phyloP scores from a whole-genome alignment of 2,888 invertebrate genomes.

The Phania funesta region DNA sequence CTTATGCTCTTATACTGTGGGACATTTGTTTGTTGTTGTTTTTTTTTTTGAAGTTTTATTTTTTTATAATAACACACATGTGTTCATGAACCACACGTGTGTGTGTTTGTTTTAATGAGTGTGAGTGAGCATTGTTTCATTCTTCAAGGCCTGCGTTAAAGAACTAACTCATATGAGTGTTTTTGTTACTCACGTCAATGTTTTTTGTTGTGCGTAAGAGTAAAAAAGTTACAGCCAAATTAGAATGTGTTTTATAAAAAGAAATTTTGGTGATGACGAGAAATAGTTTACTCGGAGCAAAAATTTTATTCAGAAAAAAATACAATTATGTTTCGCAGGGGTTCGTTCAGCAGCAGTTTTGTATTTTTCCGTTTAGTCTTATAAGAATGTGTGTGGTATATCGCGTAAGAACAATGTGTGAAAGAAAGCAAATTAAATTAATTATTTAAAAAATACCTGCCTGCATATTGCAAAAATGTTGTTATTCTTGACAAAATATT shows the following conservation, averaged over 20 bases:
- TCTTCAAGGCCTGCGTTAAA: not conserved
- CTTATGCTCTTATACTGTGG: not conserved
- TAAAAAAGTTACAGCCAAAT: slow-evolving; percentile 5
- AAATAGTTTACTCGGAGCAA: slow-evolving; percentile 1
- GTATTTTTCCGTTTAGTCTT: slow-evolving; percentile 30
- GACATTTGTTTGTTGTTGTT: not conserved
- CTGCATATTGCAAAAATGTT: too few species aligned
- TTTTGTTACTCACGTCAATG: not conserved
- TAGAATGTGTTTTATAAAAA: too few species aligned
- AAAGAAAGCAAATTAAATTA: slow-evolving; percentile 9
- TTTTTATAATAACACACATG: not conserved
- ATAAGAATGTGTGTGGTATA: slow-evolving; percentile 18
- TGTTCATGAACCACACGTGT: not conserved
- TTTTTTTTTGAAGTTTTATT: not conserved
- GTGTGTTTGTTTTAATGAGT: not conserved
- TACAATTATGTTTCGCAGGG: slow-evolving; percentile 13
- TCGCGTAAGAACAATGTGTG: slow-evolving; percentile 12
- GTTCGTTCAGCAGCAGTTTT: not conserved
- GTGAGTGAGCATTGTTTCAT: not conserved
- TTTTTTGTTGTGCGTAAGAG: not conserved
- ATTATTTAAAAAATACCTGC: not conserved
- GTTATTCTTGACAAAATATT: too few species aligned
- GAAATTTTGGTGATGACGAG: slow-evolving; percentile 6
- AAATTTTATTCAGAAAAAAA: not conserved
- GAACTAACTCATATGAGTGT: slow-evolving; percentile 32